Evolutionary conservation across 2,113 vertebrate genomes (phyloP), one percentile per base, ranked within the genome.

Genomic region (Halichoeres trimaculatus): DNA sequence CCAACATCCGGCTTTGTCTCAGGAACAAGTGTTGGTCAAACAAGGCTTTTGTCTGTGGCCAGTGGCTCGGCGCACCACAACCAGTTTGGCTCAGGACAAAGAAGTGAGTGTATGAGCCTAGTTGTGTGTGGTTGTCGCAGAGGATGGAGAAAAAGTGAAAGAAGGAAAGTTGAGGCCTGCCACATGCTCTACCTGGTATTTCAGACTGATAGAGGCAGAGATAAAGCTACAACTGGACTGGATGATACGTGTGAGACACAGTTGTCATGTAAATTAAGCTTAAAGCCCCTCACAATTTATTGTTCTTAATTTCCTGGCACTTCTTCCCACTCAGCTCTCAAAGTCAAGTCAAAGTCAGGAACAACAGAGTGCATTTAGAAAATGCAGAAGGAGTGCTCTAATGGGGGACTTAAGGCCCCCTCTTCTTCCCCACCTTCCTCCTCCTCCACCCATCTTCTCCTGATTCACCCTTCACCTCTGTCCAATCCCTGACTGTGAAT

Each of bases 1-100:
- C 91, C 92, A 94, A 87, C 89, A 94, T 85, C 79, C 86, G 76
- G 88, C 92, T 96, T 94, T 95, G 92, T 96, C 94, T 94, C 62
- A 79, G 59, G 91, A 94, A 92, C 92, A 94, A 94, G 91, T 92
- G 88, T 92, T 95, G 94, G 95, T 96, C 94, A 96, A 94, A 94
- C 93, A 95, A 93, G 88, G 87, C 94, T 84, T 95, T 95, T 94
- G 93, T 96, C 92, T 93, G 91, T 81, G 93, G 91, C 92, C 93
- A 93, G 85, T 94, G 91, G 90, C 89, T 95, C 93, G 88, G 91
- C 80, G 64, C 78, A 78, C 87, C 92, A 89, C 90, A 90, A 90
- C 92, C 81, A 90, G 89, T 88, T 90, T 94, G 83, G 88, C 88
- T 74, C 65, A 51, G 89, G 90, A 93, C 89, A 93, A 94, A 91